Evolutionary conservation across 2,113 vertebrate genomes (phyloP).

Genomic region (Paratilapia polleni): DNA sequence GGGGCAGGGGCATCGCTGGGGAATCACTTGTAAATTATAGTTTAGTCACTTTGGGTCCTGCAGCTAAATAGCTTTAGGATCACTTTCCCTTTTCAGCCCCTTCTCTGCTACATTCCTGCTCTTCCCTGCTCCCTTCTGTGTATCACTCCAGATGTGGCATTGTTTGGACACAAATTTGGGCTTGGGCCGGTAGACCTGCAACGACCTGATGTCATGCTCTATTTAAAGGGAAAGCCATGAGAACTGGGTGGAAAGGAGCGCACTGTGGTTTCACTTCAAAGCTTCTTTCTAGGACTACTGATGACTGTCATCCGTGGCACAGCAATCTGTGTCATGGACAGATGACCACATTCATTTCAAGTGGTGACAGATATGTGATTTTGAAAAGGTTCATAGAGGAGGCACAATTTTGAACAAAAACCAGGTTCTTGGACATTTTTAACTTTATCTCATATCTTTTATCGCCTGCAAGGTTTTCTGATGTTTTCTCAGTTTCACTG

Average conservation of each 20-base stretch:
- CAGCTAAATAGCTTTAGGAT: conserved; percentile 71
- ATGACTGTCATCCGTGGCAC: conserved; percentile 62
- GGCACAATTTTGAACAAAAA: conserved; percentile 24
- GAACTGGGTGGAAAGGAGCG: conserved; percentile 66
- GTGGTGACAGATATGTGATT: conserved; percentile 69
- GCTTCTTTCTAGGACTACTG: conserved; percentile 51
- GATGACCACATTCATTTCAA: conserved; percentile 72
- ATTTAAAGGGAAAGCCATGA: conserved; percentile 77
- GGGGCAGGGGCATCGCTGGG: conserved; percentile 20
- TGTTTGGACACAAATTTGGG: conserved; percentile 78
- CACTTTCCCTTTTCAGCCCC: conserved; percentile 69
- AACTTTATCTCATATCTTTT: conserved; percentile 15
- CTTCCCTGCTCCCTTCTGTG: conserved; percentile 51
- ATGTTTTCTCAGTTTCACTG: conserved; percentile 24
- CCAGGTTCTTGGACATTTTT: background rate
- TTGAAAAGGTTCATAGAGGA: conserved; percentile 60
- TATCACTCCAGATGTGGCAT: conserved; percentile 79
- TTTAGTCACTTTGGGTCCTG: conserved; percentile 67
- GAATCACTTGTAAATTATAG: conserved; percentile 76
- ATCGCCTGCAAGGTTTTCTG: background rate
- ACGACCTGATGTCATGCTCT: conserved; percentile 79
- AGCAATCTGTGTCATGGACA: conserved; percentile 72
- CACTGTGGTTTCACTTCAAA: conserved; percentile 69
- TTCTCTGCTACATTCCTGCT: conserved; percentile 74
- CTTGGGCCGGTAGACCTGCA: conserved; percentile 64